Base-by-base conservation (phyloP, 1,140 invertebrate genomes). In the Dendroctonus valens region DNA sequence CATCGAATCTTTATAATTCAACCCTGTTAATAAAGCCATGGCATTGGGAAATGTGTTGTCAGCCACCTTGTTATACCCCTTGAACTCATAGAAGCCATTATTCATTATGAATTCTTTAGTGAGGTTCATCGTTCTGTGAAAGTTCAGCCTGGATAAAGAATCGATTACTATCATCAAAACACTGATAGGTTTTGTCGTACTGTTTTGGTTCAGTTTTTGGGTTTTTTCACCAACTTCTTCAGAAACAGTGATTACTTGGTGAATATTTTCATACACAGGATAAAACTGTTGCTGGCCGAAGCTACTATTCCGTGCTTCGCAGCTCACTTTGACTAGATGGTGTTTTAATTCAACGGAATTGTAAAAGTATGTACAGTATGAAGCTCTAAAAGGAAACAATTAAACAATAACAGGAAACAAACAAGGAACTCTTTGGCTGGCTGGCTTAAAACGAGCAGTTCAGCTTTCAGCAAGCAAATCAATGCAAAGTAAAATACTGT, bases 1-100 rank as follows among this genome's bases (percentile, higher is more conserved):
- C 59, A 80, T 75, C 8, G 83, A 78, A 68, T 80, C 79, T 7
- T 71, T 69, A 53, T 79, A 73, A 74, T 78, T 86, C 46, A 84
- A 80, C 5, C 92, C 91, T 5, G 86, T 89, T 39, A 93, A 77
- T 5, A 90, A 76, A 0, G 91, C 88, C 82, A 93, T 89, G 26
- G 93, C 75, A 77, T 94, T 94, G 0, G 91, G 90, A 76, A 90
- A 92, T 0, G 90, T 93, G 70, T 93, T 92, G 70, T 91, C 90
- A 5, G 85, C 90, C 69, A 87, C 82, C 77, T 89, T 89, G 59
- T 84, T 87, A 72, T 87, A 89, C 0, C 86, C 87, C 41, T 80
- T 76, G 14, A 88, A 76, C 41, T 81, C 80, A 6, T 85, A 70
- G 75, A 84, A 87, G 12, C 69, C 38, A 40, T 74, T 70, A 7